These are phyloP conservation scores for Sinodicranocentrus sp. DNA, from an alignment of 2,888 invertebrate species.

Conservation along the genomic window DNA sequence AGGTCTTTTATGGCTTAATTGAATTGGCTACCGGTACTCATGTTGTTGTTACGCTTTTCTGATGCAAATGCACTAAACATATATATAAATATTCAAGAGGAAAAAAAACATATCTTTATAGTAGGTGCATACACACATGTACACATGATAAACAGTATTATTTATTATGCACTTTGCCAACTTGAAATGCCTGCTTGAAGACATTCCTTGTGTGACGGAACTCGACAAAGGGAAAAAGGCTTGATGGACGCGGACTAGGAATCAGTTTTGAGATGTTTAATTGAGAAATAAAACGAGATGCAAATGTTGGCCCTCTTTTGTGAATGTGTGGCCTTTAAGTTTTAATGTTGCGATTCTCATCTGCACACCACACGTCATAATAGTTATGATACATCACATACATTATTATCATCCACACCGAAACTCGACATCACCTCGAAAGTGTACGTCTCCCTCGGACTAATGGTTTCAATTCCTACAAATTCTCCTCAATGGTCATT, in stretches of 20 bases:
- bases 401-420: not conserved
- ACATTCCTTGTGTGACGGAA: slow-evolving; percentile 10
- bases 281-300: slow-evolving; percentile 49
- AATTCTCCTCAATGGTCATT: too few relatives aligned
- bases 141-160: slow-evolving; percentile 10
- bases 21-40: slow-evolving; percentile 60
- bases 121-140: not conserved
- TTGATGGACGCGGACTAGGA: slow-evolving; percentile 9
- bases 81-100: not conserved
- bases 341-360: not conserved
- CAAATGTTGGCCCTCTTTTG: not conserved
- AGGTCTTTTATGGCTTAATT: slow-evolving; percentile 66
- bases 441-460: not conserved
- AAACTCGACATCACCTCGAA: not conserved
- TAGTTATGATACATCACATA: not conserved
- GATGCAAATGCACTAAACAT: not conserved
- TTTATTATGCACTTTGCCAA: slow-evolving; percentile 23
- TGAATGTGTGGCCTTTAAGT: slow-evolving; percentile 22
- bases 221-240: not conserved
- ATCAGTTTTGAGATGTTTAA: slow-evolving; percentile 28
- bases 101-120: not conserved
- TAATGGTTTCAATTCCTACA: not conserved
- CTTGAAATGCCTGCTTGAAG: slow-evolving; percentile 8
- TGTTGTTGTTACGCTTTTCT: not conserved
- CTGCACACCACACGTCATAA: slow-evolving; percentile 16